Conservation (phyloP, 2,113 vertebrate genomes). For the Lamprologus callipterus region DNA sequence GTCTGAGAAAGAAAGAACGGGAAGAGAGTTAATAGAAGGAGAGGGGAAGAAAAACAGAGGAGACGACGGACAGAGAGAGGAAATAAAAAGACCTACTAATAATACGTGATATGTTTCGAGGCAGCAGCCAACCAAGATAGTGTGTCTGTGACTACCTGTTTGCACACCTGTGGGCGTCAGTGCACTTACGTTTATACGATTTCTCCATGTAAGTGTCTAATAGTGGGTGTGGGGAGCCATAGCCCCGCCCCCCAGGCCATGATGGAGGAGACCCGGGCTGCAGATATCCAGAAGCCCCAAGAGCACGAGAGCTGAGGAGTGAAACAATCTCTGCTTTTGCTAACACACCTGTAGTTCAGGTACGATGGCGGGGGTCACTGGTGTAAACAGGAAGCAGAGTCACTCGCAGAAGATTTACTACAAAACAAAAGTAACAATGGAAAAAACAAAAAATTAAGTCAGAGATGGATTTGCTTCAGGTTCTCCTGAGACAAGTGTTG, state of each 20-base stretch:
- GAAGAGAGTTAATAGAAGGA: neutral
- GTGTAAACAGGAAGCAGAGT: neutral
- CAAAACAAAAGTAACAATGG: neutral
- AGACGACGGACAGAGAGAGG: neutral
- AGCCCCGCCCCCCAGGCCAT: neutral
- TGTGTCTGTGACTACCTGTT: neutral
- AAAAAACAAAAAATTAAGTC: neutral
- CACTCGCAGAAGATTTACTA: neutral
- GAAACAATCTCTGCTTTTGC: neutral
- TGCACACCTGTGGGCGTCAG: neutral
- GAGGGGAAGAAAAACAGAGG: neutral
- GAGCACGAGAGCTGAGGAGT: neutral
- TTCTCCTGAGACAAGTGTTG: neutral
- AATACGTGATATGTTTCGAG: neutral
- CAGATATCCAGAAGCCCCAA: neutral
- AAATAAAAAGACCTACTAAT: neutral
- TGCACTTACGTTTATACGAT: neutral
- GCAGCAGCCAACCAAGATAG: neutral
- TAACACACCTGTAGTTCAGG: neutral
- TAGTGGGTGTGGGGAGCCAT: neutral
- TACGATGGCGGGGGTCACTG: neutral
- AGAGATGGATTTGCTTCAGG: neutral
- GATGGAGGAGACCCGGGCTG: neutral
- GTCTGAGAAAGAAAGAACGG: neutral
- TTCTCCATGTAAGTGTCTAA: neutral